Conservation (phyloP, 2,797 vertebrate genomes). For the Eurystomus glaucurus region DNA sequence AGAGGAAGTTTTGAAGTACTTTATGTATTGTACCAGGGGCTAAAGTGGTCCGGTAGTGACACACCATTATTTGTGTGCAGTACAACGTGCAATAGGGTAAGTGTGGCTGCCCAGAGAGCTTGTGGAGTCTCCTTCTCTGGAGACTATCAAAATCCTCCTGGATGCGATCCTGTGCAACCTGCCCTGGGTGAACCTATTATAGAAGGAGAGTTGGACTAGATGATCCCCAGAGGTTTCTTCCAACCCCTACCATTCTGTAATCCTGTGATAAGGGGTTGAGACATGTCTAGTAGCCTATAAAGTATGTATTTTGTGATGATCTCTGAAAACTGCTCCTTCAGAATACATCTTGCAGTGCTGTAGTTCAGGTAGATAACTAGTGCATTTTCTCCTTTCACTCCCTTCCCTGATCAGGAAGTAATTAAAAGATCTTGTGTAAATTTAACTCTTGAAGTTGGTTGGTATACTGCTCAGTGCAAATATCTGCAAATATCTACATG, state of each 20-base stretch:
- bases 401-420: neutral
- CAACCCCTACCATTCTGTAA: neutral
- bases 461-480: neutral
- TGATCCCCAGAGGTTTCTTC: neutral
- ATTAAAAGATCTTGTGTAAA: neutral
- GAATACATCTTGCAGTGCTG: neutral
- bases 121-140: neutral
- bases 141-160: neutral
- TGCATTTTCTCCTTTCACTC: neutral
- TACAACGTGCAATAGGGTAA: no score
- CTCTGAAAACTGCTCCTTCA: neutral
- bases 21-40: fast-evolving
- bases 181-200: neutral
- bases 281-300: neutral
- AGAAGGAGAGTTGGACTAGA: neutral
- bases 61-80: neutral
- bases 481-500: neutral
- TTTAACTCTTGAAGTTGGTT: neutral
- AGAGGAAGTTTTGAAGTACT: neutral
- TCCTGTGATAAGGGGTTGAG: neutral
- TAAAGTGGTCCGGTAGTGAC: neutral
- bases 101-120: neutral
- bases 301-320: fast-evolving
- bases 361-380: neutral
- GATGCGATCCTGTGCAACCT: neutral